Evolutionary conservation across 2,888 invertebrate species (phyloP), one percentile per base, ranked within the genome.

Genomic region (Phyto melanocephala): DNA sequence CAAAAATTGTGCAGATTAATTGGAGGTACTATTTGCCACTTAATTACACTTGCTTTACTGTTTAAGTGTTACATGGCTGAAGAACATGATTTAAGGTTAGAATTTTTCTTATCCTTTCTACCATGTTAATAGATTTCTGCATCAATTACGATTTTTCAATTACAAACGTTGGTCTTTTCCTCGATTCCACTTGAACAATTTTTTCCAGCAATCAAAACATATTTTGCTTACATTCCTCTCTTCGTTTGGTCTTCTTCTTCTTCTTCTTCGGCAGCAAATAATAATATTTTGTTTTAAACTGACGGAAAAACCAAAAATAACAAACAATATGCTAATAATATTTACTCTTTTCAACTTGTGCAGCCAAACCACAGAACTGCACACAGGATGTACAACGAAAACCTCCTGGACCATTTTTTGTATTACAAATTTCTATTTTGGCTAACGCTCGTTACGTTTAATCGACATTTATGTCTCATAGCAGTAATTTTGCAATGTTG

Each of bases 241-340:
- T 13, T 20, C n/a, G 13, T 17, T 6, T 2, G 11, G 6, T 13
- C 15, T 45, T 45, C 17, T 11, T 24, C 7, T 28, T 17, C 13
- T n/a, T 28, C 6, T 33, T 20, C 6, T 28, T 10, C 13, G 17
- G 20, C 33, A 65, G n/a, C 62, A 47, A 37, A 67, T 17, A 65
- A 79, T 17, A 74, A 80, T 74, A 80, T 80, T 80, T 74, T 80
- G 58, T 42, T 52, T 54, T 7, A 20, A 79, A 79, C 79, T 65
- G 58, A 60, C 67, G 60, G 45, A 79, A 79, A 58, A 67, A 52
- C 52, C 54, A 40, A 67, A 76, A 79, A 82, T 71, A 82, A 76
- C 82, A 79, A 79, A 82, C 60, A 75, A 79, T 68, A 82, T 79
- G 75, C 79, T 47, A 82, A 82, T 79, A 60, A 50, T 79, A 71